These are phyloP conservation scores for Xestobium rufovillosum DNA, from an alignment of 2,888 invertebrate species.

Conservation along the genomic window DNA sequence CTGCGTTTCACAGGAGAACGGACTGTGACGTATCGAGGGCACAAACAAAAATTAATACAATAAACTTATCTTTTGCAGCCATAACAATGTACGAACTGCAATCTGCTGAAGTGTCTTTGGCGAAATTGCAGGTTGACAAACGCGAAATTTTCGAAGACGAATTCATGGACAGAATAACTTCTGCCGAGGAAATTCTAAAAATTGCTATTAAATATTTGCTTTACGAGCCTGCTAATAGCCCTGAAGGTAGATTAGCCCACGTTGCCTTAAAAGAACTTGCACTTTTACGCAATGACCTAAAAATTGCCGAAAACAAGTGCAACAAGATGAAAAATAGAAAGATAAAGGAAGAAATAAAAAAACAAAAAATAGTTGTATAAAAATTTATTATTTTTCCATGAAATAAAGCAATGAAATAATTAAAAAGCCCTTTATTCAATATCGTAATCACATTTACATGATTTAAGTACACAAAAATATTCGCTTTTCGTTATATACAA, in stretches of 20 bases:
- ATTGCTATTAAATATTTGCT: conserved; percentile 58
- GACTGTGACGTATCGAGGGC: too few relatives aligned
- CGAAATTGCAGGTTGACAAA: conserved; percentile 54
- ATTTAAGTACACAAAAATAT: too few relatives aligned
- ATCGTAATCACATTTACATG: too few relatives aligned
- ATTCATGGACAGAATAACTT: conserved; percentile 50
- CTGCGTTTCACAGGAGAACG: background rate
- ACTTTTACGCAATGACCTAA: too few relatives aligned
- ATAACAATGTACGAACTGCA: conserved; percentile 71
- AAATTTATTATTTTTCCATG: too few relatives aligned
- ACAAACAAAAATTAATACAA: conserved; percentile 6
- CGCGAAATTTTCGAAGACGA: conserved; percentile 51
- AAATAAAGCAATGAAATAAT: too few relatives aligned
- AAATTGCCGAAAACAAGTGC: too few relatives aligned
- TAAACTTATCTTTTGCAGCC: conserved; percentile 43
- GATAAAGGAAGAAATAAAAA: too few relatives aligned
- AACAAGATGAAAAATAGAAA: too few relatives aligned
- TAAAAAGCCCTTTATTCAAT: too few relatives aligned
- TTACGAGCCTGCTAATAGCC: conserved; percentile 63
- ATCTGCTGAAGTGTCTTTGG: conserved; percentile 56
- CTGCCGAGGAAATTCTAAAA: conserved; percentile 53
- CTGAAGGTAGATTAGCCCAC: conserved; percentile 63
- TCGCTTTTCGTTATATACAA: too few relatives aligned
- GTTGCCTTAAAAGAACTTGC: conserved; percentile 60
- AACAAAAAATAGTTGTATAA: too few relatives aligned